Conservation (phyloP, 2,113 vertebrate species). For the Engraulis encrasicolus region DNA sequence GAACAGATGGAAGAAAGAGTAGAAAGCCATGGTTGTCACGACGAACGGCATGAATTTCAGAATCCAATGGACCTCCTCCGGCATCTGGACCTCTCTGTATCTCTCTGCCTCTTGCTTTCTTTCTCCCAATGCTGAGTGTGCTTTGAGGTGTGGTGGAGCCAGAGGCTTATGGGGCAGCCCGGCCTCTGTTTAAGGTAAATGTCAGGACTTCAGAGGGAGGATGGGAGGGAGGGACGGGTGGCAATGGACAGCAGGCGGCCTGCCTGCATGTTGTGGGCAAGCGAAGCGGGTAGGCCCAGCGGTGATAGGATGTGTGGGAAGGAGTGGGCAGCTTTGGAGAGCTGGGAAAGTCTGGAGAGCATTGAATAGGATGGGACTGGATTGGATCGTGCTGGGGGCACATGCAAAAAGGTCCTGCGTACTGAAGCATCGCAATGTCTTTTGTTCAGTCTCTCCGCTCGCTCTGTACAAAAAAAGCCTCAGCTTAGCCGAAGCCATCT, state of each 20-base stretch:
- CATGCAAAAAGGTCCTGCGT: not conserved
- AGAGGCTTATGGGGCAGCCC: not conserved
- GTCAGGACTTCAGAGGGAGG: not conserved
- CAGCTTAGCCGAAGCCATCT: constrained; percentile 26
- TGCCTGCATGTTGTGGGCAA: not conserved
- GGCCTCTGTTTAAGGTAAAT: not conserved
- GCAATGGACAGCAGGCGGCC: not conserved
- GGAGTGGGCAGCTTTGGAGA: not conserved
- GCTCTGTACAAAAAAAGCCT: constrained; percentile 14
- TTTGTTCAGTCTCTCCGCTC: constrained; percentile 14
- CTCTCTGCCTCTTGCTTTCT: too few species aligned
- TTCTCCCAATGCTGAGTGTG: not conserved
- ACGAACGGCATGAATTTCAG: not conserved
- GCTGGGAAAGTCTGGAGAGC: not conserved
- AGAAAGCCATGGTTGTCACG: not conserved
- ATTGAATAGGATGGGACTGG: not conserved
- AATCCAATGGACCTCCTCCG: constrained; percentile 1
- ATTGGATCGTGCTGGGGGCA: not conserved
- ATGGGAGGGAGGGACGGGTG: too few species aligned
- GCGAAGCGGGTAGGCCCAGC: too few species aligned
- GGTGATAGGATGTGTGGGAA: not conserved
- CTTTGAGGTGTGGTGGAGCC: not conserved
- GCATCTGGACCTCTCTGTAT: not conserved
- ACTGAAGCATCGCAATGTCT: not conserved
- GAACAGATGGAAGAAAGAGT: not conserved